Conservation (phyloP, 1,140 invertebrate genomes). For the Meloidogyne chitwoodi region DNA sequence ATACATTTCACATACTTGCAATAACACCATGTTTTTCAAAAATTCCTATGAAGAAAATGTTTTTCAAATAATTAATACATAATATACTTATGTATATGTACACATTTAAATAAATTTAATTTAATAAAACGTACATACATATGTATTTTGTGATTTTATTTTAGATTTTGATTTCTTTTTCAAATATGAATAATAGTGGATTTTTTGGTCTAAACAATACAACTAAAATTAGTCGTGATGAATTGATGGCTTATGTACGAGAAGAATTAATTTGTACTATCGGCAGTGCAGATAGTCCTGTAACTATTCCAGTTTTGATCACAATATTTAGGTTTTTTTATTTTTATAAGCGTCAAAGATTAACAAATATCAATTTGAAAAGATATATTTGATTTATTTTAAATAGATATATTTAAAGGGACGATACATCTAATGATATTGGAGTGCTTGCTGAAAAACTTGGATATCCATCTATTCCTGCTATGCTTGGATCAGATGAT, state of each 20-base stretch:
- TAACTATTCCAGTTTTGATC: constrained; percentile 10
- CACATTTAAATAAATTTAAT: no score
- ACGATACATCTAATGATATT: constrained; percentile 18
- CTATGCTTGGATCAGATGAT: constrained; percentile 20
- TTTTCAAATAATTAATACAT: no score
- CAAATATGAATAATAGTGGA: background rate
- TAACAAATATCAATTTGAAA: background rate
- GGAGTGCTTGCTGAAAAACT: background rate
- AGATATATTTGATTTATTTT: background rate
- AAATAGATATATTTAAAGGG: constrained; percentile 16
- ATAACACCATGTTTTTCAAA: no score
- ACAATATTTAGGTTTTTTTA: constrained; percentile 14
- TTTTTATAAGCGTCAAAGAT: background rate
- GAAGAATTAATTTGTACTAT: constrained; percentile 13
- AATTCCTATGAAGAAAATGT: no score
- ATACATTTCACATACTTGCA: no score
- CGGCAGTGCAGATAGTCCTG: constrained; percentile 8
- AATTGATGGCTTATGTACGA: constrained; percentile 2
- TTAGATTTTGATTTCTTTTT: no score
- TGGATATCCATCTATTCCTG: constrained; percentile 18
- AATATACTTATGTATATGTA: no score
- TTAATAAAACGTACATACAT: no score
- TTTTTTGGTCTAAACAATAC: background rate
- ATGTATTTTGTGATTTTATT: no score
- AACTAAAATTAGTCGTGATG: background rate